Percentiles rank a stretch among this genome's conserved stretches.
These are phyloP conservation scores for Chanos chanos DNA, from an alignment of 2,797 vertebrate genomes.

Conservation along the genomic window DNA sequence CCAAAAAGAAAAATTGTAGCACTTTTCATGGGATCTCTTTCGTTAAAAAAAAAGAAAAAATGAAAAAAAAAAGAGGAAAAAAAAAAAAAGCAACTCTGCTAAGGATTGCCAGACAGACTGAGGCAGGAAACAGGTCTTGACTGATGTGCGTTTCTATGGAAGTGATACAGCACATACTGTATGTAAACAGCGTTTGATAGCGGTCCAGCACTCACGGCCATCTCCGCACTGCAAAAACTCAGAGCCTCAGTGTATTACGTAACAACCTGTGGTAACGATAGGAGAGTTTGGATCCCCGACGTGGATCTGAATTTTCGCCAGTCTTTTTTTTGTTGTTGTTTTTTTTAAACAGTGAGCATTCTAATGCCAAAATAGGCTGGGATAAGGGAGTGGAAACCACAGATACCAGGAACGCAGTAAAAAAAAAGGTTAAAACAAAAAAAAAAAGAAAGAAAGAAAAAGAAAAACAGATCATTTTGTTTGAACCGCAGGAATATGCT, in stretches of 20 bases:
- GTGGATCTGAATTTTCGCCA: too few relatives aligned
- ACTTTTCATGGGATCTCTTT: too few relatives aligned
- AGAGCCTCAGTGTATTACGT: conserved; percentile 7
- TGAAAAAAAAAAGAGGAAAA: not conserved
- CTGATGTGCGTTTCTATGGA: conserved; percentile 52
- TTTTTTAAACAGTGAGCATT: conserved; percentile 51
- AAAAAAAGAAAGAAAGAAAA: too few relatives aligned
- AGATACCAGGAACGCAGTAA: conserved; percentile 21
- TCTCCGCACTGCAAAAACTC: not conserved
- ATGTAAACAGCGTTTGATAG: conserved; percentile 41
- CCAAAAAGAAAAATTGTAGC: too few relatives aligned
- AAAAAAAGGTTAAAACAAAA: conserved; percentile 49
- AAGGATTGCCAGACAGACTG: conserved; percentile 21
- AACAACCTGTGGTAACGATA: conserved; percentile 12
- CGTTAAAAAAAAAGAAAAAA: too few relatives aligned
- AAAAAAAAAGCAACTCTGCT: not conserved
- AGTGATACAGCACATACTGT: conserved; percentile 58
- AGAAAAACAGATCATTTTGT: too few relatives aligned
- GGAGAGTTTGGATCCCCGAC: conserved; percentile 18
- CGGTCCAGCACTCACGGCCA: conserved; percentile 34
- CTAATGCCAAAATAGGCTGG: conserved; percentile 57
- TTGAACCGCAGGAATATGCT: too few relatives aligned
- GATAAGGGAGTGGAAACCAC: not conserved
- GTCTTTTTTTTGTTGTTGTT: conserved; percentile 31
- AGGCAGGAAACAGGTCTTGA: conserved; percentile 50